Evolutionary conservation across 2,888 invertebrate genomes (phyloP).

Genomic region (Aphodius sticticus): DNA sequence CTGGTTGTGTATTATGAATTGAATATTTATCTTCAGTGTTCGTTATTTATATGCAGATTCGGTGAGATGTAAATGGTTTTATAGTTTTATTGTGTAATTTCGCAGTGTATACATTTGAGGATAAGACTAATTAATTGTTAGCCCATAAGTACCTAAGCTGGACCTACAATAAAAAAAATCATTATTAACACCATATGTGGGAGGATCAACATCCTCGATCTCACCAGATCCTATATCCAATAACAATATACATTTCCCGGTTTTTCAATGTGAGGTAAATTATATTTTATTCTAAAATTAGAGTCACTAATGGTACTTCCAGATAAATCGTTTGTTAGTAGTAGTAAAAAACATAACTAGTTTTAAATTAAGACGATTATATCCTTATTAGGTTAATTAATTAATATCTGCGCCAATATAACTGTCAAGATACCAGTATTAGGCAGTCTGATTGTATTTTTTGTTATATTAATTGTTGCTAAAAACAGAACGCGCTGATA

Average conservation of each 20-base stretch:
- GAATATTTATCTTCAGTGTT: neutral
- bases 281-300: neutral
- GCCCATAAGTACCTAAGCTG: neutral
- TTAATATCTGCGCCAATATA: neutral
- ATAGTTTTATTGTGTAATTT: neutral
- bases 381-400: neutral
- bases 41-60: neutral
- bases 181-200: neutral
- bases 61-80: neutral
- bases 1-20: neutral
- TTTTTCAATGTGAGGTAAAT: neutral
- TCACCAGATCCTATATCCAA: neutral
- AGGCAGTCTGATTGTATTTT: neutral
- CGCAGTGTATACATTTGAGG: neutral
- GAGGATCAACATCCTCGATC: neutral
- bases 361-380: neutral
- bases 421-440: neutral
- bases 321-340: no score
- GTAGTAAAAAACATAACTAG: neutral
- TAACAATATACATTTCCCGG: neutral
- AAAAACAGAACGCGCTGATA: neutral
- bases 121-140: neutral
- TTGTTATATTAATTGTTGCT: neutral
- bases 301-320: no score
- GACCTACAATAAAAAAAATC: neutral